These are phyloP conservation scores for Alligator sinensis DNA, from an alignment of 2,113 vertebrate genomes.

Conservation along the genomic window DNA sequence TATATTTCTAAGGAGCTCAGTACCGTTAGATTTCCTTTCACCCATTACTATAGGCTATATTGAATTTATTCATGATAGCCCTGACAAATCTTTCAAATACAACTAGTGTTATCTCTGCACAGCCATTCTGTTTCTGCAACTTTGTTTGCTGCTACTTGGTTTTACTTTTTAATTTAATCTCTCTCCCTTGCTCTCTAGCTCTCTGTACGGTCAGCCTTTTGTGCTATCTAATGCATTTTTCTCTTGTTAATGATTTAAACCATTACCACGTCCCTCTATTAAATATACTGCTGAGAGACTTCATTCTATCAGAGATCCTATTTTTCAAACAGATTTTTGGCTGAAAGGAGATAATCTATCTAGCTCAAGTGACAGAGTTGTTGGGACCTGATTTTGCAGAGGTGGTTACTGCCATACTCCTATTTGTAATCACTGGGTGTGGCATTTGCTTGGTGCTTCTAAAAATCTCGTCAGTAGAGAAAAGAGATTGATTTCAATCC, in stretches of 20 bases:
- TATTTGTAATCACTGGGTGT: background rate
- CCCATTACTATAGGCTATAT: background rate
- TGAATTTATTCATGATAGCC: background rate
- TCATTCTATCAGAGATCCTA: background rate
- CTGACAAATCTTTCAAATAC: background rate
- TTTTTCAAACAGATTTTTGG: background rate
- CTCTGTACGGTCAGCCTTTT: background rate
- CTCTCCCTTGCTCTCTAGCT: background rate
- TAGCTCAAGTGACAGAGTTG: fast-evolving
- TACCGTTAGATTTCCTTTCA: background rate
- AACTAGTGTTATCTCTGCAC: background rate
- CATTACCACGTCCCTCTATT: background rate
- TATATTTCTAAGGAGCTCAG: background rate
- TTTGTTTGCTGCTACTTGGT: background rate
- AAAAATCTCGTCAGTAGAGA: background rate
- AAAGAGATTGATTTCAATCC: background rate
- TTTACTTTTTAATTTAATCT: background rate
- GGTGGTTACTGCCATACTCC: background rate
- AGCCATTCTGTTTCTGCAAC: background rate
- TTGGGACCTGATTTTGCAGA: background rate
- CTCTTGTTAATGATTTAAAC: background rate
- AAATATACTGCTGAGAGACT: too few species aligned
- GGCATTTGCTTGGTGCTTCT: background rate
- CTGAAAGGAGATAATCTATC: background rate
- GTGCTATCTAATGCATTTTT: background rate